A percentile compares a stretch with the other conserved stretches of the same genome.
phyloP scores from a whole-genome alignment of 2,888 invertebrate genomes.

The Eutolmus rufibarbis region DNA sequence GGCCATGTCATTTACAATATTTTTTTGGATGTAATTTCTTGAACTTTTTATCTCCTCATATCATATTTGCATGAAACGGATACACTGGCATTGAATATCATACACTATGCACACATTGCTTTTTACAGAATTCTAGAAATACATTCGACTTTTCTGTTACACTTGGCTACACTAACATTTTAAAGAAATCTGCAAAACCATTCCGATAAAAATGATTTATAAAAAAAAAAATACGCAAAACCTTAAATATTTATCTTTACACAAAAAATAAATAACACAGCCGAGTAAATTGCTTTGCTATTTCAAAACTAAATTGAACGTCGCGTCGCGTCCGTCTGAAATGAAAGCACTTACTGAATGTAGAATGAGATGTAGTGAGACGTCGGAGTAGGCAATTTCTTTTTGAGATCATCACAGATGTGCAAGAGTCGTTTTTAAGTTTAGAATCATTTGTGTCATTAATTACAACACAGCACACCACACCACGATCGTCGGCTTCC shows the following conservation, averaged over 20 bases:
- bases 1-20: slow-evolving; percentile 67
- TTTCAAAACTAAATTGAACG: background rate
- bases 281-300: background rate
- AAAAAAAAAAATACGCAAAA: background rate
- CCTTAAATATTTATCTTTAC: background rate
- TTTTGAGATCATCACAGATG: background rate
- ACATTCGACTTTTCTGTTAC: background rate
- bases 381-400: background rate
- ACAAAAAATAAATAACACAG: background rate
- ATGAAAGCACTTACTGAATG: background rate
- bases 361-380: background rate
- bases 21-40: slow-evolving; percentile 32
- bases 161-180: background rate
- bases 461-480: background rate
- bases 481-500: background rate
- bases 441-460: background rate
- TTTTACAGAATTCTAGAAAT: background rate
- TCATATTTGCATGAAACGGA: background rate
- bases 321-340: background rate
- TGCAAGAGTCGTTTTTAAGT: background rate
- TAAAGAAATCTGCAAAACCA: background rate
- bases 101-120: background rate
- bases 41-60: background rate
- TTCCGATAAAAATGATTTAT: background rate
- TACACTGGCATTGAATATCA: background rate